Percentiles rank a stretch among this genome's conserved stretches.
Evolutionary conservation across 2,888 invertebrate species (phyloP).

Genomic region (Encarsia formosa): DNA sequence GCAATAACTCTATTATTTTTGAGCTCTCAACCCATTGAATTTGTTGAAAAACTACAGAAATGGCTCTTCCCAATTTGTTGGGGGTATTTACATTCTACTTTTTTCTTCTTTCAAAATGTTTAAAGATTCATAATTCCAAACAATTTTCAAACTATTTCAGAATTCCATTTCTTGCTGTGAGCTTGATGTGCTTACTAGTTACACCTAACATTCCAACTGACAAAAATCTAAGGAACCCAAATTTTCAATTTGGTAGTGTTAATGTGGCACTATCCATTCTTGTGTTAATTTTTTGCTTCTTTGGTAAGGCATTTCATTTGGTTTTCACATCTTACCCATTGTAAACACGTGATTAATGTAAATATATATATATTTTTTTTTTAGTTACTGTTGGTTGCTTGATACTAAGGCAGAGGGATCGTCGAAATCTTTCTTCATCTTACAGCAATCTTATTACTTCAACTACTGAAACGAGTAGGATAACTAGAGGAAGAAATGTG

Average conservation of each 20-base stretch:
- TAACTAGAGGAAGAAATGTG: constrained; percentile 32
- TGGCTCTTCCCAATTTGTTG: constrained; percentile 60
- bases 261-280: constrained; percentile 76
- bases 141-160: constrained; percentile 49
- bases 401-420: constrained; percentile 75
- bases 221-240: constrained; percentile 64
- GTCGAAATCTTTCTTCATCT: constrained; percentile 53
- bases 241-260: constrained; percentile 72
- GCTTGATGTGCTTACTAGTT: constrained; percentile 59
- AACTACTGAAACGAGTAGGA: constrained; percentile 15
- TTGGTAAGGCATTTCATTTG: constrained; percentile 57
- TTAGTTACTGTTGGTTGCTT: constrained; percentile 76
- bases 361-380: constrained; percentile 16
- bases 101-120: neutral
- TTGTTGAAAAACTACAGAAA: constrained; percentile 73
- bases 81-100: constrained; percentile 51
- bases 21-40: constrained; percentile 78
- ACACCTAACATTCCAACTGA: constrained; percentile 53
- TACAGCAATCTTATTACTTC: constrained; percentile 33
- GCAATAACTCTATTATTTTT: constrained; percentile 78
- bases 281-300: constrained; percentile 72
- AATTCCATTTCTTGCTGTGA: constrained; percentile 65
- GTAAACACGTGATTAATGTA: neutral
- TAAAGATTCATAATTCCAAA: neutral
- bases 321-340: neutral